Conservation (phyloP, 2,113 vertebrate genomes). For the Trogon melanurus region DNA sequence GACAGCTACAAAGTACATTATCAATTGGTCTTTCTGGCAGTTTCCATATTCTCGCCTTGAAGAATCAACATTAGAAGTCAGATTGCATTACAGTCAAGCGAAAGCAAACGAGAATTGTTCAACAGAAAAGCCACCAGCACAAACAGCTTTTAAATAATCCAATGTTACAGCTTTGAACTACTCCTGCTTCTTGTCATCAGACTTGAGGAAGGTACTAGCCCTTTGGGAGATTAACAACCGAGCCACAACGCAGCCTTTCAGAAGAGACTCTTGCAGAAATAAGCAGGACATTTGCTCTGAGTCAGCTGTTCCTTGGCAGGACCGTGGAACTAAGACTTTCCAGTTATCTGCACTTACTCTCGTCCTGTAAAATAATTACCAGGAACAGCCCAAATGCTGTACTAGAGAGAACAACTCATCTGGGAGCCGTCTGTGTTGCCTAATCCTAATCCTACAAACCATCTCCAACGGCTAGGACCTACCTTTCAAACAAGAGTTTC, state of each 20-base stretch:
- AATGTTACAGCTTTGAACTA: neutral
- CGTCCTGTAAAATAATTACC: neutral
- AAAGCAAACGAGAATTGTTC: neutral
- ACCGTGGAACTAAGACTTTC: neutral
- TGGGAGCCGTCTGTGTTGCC: neutral
- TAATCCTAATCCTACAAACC: neutral
- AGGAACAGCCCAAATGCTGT: neutral
- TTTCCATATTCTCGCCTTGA: constrained; percentile 28
- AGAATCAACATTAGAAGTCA: constrained; percentile 22
- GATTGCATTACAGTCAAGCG: constrained; percentile 27
- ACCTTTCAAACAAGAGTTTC: neutral
- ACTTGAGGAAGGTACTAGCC: neutral
- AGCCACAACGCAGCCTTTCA: neutral
- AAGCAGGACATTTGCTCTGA: neutral
- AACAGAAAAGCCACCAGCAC: constrained; percentile 35
- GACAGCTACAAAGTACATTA: constrained; percentile 22
- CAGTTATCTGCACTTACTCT: neutral
- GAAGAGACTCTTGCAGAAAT: neutral
- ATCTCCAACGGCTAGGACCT: neutral
- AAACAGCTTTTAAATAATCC: neutral
- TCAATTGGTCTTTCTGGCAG: neutral
- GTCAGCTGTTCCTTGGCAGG: neutral
- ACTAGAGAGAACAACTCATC: neutral
- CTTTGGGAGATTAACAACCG: neutral
- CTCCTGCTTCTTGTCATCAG: neutral